These are phyloP conservation scores for Vollenhovia emeryi DNA, from an alignment of 1,140 invertebrate species.

Conservation along the genomic window DNA sequence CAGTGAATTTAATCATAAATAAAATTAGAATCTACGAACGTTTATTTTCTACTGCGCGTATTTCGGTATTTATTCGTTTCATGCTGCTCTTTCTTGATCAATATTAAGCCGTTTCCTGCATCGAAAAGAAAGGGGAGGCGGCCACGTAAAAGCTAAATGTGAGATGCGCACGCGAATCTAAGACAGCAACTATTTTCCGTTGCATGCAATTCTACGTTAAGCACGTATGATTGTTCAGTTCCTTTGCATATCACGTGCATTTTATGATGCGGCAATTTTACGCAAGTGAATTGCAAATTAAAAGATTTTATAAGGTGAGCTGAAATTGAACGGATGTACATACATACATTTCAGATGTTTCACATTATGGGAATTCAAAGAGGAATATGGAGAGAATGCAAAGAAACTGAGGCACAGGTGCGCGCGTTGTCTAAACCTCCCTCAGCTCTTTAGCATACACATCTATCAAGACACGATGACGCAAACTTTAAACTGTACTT, in stretches of 20 bases:
- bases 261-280: not conserved
- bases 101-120: not conserved
- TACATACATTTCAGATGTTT: not conserved
- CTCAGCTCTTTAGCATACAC: not conserved
- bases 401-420: constrained; percentile 1
- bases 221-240: not conserved
- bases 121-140: not conserved
- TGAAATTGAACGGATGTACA: constrained; percentile 7
- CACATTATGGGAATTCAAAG: not conserved
- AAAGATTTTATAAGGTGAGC: not conserved
- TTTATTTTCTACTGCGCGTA: not conserved
- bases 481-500: constrained; percentile 9
- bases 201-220: not conserved
- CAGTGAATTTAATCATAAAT: not conserved
- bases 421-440: not conserved
- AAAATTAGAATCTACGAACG: not conserved
- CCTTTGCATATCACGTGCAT: not conserved
- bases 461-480: constrained; percentile 11
- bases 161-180: not conserved
- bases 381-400: not conserved
- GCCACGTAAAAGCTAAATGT: constrained; percentile 7
- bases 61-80: not conserved
- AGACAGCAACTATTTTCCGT: not conserved
- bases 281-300: not conserved
- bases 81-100: not conserved